A percentile compares a stretch with the other conserved stretches of the same genome.
Conservation (phyloP, 2,888 invertebrate species). For the Hedychridium roseum region DNA sequence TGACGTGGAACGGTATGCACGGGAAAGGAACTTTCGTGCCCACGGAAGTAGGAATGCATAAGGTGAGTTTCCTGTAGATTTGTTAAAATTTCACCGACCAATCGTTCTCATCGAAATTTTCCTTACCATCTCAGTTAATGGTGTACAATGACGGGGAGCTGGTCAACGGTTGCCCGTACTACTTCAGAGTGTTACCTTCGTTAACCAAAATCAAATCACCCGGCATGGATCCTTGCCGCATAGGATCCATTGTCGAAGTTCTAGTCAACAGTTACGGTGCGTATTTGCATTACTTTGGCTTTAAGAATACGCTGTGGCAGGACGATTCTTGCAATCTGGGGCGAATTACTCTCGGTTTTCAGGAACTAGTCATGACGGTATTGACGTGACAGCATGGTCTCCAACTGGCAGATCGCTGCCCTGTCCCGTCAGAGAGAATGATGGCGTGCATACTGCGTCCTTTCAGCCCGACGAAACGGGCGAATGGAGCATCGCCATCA, state of each 20-base stretch:
- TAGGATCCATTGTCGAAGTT: conserved; percentile 95
- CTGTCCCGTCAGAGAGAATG: conserved; percentile 85
- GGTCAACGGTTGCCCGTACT: conserved; percentile 72
- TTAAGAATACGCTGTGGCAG: not conserved
- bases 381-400: conserved; percentile 91
- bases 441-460: conserved; percentile 92
- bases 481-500: conserved; percentile 95
- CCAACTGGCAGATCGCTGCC: conserved; percentile 85
- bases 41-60: conserved; percentile 92
- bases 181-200: conserved; percentile 88
- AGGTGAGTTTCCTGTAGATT: conserved; percentile 63
- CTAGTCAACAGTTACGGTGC: conserved; percentile 85
- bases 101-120: too few relatives aligned
- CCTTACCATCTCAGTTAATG: conserved; percentile 67
- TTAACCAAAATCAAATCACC: conserved; percentile 87
- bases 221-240: conserved; percentile 94
- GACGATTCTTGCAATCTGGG: not conserved
- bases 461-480: conserved; percentile 98
- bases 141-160: conserved; percentile 70
- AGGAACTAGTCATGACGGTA: conserved; percentile 70
- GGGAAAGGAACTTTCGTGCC: conserved; percentile 88
- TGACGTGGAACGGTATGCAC: conserved; percentile 57
- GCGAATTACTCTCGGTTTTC: conserved; percentile 6
- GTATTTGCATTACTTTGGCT: too few relatives aligned
- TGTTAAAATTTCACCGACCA: not conserved